phyloP scores from a whole-genome alignment of 2,113 vertebrate genomes.

The Apeltes quadracus region DNA sequence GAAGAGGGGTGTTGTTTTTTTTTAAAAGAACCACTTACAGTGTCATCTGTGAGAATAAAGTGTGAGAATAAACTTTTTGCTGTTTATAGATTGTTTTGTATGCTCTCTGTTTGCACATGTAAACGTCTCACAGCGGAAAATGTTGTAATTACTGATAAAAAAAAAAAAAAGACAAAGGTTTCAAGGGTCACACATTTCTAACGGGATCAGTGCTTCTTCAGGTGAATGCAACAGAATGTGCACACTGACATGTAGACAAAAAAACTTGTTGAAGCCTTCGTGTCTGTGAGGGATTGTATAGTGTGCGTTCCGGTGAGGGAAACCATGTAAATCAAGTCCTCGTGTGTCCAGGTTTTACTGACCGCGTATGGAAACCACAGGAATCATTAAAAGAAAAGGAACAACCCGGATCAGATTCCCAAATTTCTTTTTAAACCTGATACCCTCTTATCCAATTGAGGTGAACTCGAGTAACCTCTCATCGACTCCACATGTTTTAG shows the following conservation, averaged over 20 bases:
- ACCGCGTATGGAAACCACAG: background rate
- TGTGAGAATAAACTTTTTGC: conserved; percentile 23
- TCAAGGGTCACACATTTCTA: background rate
- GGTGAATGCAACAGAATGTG: conserved; percentile 23
- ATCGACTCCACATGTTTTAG: background rate
- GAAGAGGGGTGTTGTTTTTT: conserved; percentile 38
- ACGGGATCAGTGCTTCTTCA: background rate
- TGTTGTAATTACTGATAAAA: background rate
- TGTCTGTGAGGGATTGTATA: background rate
- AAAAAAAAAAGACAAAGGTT: conserved; percentile 4
- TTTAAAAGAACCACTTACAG: conserved; percentile 6
- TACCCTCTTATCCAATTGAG: background rate
- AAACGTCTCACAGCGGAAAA: background rate
- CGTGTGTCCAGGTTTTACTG: background rate
- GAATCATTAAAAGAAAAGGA: background rate
- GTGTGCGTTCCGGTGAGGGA: background rate
- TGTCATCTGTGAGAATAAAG: background rate
- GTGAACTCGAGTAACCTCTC: conserved; percentile 1
- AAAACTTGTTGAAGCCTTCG: conserved; percentile 2
- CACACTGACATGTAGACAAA: conserved; percentile 12
- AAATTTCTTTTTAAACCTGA: background rate
- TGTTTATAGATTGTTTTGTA: background rate
- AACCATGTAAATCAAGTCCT: background rate
- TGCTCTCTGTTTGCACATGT: background rate
- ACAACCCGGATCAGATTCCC: background rate